Base-by-base conservation (phyloP, 2,888 invertebrate species). In the Polydrusus cervinus region DNA sequence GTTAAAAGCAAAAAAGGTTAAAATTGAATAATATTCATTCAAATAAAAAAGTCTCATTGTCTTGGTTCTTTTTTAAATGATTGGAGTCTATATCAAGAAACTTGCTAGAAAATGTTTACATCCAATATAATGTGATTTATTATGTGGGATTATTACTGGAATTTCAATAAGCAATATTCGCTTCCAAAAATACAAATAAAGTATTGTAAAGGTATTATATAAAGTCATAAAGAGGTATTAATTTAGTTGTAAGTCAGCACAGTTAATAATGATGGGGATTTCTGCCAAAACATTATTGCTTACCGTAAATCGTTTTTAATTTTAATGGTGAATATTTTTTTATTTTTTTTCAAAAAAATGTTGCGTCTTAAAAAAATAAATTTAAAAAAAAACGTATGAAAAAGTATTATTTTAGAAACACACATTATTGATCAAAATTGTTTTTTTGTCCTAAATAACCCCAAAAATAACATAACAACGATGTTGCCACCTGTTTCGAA, bases 131-230 rank as follows among this genome's bases (percentile, higher is more conserved):
- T 34, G 1, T 60, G 57, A 60, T 60, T 60, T 60, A 60, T 25
- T 14, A 55, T 55, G 14, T 14, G 1, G 25, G n/a, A 14, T 14
- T 38, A 38, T 16, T 18, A 16, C 10, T n/a, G 38, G 38, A 60
- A 30, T 38, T 38, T n/a, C 8, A 14, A 60, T 60, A 16, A 18
- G 57, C n/a, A 60, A 40, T 34, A 57, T 11, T 38, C 1, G 57
- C 11, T 18, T 60, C 38, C 57, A 38, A 60, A 60, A 38, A 60
- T 40, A 16, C n/a, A 11, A 49, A 34, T 9, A 10, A 5, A 0
- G 11, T 11, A 38, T 38, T 60, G 40, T 60, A 60, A 38, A 60
- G 10, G 18, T 38, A 38, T 53, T 53, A 60, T 38, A 13, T 53
- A 30, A 20, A 25, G 53, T n/a, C 25, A 6, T 53, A 53, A 25